Evolutionary conservation across 2,888 invertebrate species (phyloP), one percentile per base, ranked within the genome.

Genomic region (Eupithecia dodoneata): DNA sequence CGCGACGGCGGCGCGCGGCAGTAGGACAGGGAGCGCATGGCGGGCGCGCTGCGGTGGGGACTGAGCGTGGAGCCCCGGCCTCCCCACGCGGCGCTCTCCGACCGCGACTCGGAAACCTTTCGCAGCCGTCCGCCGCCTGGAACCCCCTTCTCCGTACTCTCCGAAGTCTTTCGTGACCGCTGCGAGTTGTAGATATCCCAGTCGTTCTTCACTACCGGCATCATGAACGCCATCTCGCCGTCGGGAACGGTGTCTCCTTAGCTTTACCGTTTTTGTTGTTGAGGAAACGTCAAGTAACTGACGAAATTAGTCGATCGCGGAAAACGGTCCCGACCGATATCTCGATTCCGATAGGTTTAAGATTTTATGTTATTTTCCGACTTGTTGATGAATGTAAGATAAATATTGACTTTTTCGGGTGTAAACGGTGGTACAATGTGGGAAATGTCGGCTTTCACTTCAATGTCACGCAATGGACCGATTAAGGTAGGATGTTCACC

Each of bases 201-300:
- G 92, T 98, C 98, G 95, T 98, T 98, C 96, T 98, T 98, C 95
- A 98, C 97, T 83, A 98, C 98, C 78, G 98, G 98, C 98, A 98
- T 98, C 98, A 98, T 98, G 95, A 98, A 98, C 96, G 98, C 98
- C 98, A 98, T 98, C 93, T 92, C 93, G 92, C 87, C 92, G 93
- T 85, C 86, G 88, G 86, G 82, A 84, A 89, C 91, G 91, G 92
- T 89, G 86, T 83, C 89, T 93, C 94, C 89, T 93, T 86, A 82
- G 87, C 86, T 86, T 91, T 88, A 91, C 93, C 94, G 94, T 94
- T 91, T 94, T 94, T 91, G 91, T 85, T 86, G 85, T 85, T 86
- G 85, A 84, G 85, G 85, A 83, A 69, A 81, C 85, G 88, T 83
- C 87, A 85, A 86, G 88, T 84, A 79, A 80, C 82, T 84, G 81